Percentiles rank a stretch among this genome's conserved stretches.
Conservation (phyloP, 2,888 invertebrate species). For the Julus scanicus region DNA sequence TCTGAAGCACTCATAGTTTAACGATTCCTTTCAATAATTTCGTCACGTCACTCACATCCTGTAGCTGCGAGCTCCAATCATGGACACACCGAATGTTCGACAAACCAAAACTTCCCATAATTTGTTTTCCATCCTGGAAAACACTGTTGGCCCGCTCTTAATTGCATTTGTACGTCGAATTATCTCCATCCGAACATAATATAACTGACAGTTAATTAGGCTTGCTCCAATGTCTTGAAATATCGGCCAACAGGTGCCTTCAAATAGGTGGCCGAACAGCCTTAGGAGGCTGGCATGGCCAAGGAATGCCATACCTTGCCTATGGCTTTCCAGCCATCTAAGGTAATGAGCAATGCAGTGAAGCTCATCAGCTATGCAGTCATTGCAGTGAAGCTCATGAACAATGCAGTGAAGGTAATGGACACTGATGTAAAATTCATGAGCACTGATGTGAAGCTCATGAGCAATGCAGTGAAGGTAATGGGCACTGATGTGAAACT, state of each 20-base stretch:
- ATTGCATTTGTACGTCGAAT: background rate
- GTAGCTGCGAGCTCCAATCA: background rate
- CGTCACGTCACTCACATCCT: background rate
- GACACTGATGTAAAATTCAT: too few relatives aligned
- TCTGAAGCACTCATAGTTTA: background rate
- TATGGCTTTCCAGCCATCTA: background rate
- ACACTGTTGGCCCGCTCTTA: background rate
- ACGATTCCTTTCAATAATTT: constrained; percentile 12
- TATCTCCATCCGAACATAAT: too few relatives aligned
- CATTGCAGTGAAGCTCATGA: too few relatives aligned
- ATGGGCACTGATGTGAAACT: too few relatives aligned
- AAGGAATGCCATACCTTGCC: background rate
- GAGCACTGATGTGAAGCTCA: too few relatives aligned
- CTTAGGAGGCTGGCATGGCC: background rate
- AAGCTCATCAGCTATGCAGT: too few relatives aligned
- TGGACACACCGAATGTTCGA: background rate
- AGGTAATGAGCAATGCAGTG: too few relatives aligned
- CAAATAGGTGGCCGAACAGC: background rate
- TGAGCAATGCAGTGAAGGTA: too few relatives aligned
- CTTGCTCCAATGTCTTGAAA: background rate
- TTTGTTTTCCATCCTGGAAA: background rate
- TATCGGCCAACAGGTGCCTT: background rate
- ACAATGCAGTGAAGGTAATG: too few relatives aligned
- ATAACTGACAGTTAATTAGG: background rate
- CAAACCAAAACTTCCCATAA: background rate